These are phyloP conservation scores for Netelia inedita DNA, from an alignment of 2,888 invertebrate species.

Conservation along the genomic window DNA sequence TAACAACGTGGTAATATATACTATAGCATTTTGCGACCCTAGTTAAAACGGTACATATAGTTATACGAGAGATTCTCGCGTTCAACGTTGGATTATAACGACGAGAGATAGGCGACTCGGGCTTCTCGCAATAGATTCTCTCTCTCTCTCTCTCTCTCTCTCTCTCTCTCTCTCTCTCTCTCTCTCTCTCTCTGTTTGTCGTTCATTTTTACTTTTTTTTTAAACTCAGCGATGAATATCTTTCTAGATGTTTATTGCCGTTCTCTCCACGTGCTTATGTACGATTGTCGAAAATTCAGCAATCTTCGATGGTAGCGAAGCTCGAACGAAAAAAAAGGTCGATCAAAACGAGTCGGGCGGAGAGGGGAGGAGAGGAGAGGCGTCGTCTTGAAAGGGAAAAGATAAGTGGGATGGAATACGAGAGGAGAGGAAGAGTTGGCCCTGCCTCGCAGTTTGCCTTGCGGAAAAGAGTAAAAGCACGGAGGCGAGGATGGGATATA, in stretches of 20 bases:
- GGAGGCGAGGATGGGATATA: conserved; percentile 56
- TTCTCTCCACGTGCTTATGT: conserved; percentile 14
- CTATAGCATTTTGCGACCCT: conserved; percentile 36
- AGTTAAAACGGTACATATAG: conserved; percentile 60
- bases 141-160: background rate
- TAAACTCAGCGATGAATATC: conserved; percentile 54
- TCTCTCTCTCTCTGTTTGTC: background rate
- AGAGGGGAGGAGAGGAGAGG: background rate
- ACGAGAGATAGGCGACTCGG: conserved; percentile 27
- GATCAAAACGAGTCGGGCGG: conserved; percentile 37
- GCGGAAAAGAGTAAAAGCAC: conserved; percentile 56
- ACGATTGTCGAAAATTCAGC: conserved; percentile 62
- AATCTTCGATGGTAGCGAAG: conserved; percentile 40
- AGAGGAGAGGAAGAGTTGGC: conserved; percentile 24
- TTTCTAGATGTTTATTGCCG: conserved; percentile 54
- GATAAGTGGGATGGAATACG: conserved; percentile 18
- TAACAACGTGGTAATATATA: conserved; percentile 59
- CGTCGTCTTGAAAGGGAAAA: conserved; percentile 12
- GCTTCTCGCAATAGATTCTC: conserved; percentile 22
- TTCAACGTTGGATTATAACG: background rate
- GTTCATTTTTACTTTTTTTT: conserved; percentile 10
- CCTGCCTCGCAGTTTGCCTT: conserved; percentile 10
- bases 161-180: background rate
- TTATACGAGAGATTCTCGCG: conserved; percentile 14
- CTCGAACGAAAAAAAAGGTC: conserved; percentile 2